Base-by-base conservation (phyloP, 2,888 invertebrate species). In the Leptura quadrifasciata region DNA sequence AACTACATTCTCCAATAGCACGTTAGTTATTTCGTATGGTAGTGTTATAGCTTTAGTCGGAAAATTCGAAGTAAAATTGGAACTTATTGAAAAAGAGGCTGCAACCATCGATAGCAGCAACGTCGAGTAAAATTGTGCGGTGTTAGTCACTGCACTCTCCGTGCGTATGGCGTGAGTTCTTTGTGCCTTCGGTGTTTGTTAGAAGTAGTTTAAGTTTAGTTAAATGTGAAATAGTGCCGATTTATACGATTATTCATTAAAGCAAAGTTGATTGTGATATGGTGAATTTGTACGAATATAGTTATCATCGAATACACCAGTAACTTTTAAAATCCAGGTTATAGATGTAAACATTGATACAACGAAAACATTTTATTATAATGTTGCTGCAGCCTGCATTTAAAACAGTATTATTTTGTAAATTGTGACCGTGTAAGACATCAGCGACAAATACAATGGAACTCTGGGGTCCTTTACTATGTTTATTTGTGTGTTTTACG, bases 401-500 rank as follows among this genome's bases (percentile, higher is more conserved):
- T 63, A 24, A 64, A 54, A 64, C 72, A 17, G 21, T 72, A 39
- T 69, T 57, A 58, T 54, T 57, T 69, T 69, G 35, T 58, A 58
- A 58, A 58, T 69, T 58, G 58, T 58, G 21, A 63, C 21, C n/a
- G 21, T 35, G 57, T 35, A 31, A 55, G n/a, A 57, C 35, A 54
- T 35, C 8, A 47, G 58, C 72, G 72, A 73, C 74, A 73, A 35
- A 55, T 47, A 78, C 55, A 78, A 78, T 78, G 78, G 73, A 61
- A 74, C 76, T 24, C 31, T 74, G 72, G 61, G 57, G 52, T 55
- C 65, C 12, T 55, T 63, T 77, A 18, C 35, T 77, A 18, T 77
- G 17, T 75, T 67, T 57, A 39, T 60, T 75, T 55, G 20, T 72
- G 27, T 70, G 67, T 65, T 73, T 76, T 70, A 65, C 73, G 12